Evolutionary conservation across 2,797 vertebrate species (phyloP).

Genomic region (Acanthurus leucopareius): DNA sequence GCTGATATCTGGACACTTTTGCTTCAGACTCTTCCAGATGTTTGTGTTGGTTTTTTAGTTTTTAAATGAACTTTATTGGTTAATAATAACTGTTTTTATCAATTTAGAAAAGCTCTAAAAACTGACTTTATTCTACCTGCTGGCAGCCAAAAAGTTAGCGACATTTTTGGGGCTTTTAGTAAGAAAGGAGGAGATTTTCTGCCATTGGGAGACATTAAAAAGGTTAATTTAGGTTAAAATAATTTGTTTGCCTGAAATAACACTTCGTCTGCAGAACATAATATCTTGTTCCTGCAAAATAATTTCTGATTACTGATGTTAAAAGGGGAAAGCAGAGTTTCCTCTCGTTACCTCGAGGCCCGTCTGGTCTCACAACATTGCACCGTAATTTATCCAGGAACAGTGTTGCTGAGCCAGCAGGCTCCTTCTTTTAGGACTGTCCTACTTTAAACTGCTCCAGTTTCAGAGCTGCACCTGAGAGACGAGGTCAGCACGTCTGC

Average conservation of each 20-base stretch:
- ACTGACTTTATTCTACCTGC: background rate
- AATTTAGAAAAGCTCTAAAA: background rate
- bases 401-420: slow-evolving; percentile 27
- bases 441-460: slow-evolving; percentile 50
- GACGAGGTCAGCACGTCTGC: slow-evolving; percentile 28
- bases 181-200: background rate
- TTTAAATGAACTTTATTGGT: background rate
- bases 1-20: background rate
- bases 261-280: background rate
- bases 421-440: slow-evolving; percentile 21
- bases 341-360: slow-evolving; percentile 7
- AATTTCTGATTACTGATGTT: background rate
- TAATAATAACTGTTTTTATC: background rate
- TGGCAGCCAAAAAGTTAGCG: background rate
- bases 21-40: background rate
- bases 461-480: slow-evolving; percentile 35
- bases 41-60: background rate
- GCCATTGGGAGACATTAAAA: too few species aligned
- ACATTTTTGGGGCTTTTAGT: background rate
- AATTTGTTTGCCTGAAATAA: background rate
- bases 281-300: background rate
- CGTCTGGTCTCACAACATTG: background rate
- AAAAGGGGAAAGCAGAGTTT: background rate
- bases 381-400: slow-evolving; percentile 22
- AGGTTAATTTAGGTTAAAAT: background rate